phyloP scores from a whole-genome alignment of 92 coral and sea anemone genomes.

The Micromussa lordhowensis region DNA sequence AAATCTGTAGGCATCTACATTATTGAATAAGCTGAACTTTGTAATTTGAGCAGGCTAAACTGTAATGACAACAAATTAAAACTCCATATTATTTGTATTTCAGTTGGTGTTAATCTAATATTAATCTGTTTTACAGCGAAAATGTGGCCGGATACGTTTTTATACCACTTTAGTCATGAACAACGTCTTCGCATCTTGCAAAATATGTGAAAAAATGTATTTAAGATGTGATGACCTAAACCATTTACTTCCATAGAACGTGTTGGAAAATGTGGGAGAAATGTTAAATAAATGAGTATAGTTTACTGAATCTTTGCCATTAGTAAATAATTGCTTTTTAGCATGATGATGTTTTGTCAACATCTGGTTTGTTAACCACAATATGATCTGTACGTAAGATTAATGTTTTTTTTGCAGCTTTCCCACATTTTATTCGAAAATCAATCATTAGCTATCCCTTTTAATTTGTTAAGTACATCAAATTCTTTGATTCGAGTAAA shows the following conservation, averaged over 20 bases:
- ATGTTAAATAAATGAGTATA: not conserved
- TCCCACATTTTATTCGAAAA: not conserved
- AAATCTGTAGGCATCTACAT: no score
- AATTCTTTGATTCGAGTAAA: not conserved
- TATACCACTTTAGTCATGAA: not conserved
- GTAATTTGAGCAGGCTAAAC: not conserved
- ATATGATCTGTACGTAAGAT: not conserved
- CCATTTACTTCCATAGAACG: not conserved
- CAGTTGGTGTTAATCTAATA: not conserved
- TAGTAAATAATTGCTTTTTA: not conserved
- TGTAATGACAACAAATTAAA: not conserved
- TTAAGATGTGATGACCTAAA: not conserved
- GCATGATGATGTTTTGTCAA: not conserved
- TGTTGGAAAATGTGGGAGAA: not conserved
- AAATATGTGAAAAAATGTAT: not conserved
- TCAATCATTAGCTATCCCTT: not conserved
- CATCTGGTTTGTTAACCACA: constrained; percentile 24
- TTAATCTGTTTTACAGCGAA: not conserved
- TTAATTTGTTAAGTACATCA: not conserved
- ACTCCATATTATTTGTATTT: not conserved
- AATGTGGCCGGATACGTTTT: not conserved
- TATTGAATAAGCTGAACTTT: no score
- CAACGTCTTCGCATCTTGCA: not conserved
- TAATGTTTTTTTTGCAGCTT: not conserved
- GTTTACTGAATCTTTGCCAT: no score